phyloP scores from a whole-genome alignment of 2,113 vertebrate genomes.

The Sinocyclocheilus grahami region DNA sequence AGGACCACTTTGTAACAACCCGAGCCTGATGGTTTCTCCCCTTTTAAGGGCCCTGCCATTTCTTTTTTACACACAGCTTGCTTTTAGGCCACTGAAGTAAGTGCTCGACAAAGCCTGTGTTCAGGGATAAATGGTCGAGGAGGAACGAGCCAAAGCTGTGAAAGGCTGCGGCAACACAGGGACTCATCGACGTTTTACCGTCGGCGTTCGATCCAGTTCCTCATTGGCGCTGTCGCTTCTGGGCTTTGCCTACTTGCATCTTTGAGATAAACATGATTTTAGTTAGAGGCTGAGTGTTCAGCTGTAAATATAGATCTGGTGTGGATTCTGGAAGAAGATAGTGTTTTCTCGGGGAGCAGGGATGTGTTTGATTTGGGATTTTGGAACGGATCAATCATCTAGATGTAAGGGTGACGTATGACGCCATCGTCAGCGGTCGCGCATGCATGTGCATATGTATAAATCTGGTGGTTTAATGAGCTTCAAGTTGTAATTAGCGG shows the following conservation, averaged over 20 bases:
- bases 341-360: conserved; percentile 11
- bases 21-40: conserved; percentile 69
- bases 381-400: background rate
- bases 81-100: conserved; percentile 61
- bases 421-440: background rate
- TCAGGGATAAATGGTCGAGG: conserved; percentile 44
- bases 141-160: conserved; percentile 37
- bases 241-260: conserved; percentile 5
- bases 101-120: conserved; percentile 63
- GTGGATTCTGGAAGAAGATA: background rate
- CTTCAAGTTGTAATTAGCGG: conserved; percentile 17
- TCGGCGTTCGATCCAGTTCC: conserved; percentile 4
- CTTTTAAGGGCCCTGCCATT: conserved; percentile 54
- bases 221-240: background rate
- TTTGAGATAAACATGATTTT: conserved; percentile 10
- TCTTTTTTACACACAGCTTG: conserved; percentile 52
- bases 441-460: background rate
- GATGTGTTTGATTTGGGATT: conserved; percentile 11
- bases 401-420: background rate
- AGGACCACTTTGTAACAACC: conserved; percentile 78
- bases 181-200: conserved; percentile 33
- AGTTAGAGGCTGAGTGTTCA: conserved; percentile 7
- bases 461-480: conserved; percentile 26
- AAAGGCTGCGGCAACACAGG: conserved; percentile 20
- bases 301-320: conserved; percentile 14